Conservation (phyloP, 2,113 vertebrate genomes). For the Laticauda colubrina region DNA sequence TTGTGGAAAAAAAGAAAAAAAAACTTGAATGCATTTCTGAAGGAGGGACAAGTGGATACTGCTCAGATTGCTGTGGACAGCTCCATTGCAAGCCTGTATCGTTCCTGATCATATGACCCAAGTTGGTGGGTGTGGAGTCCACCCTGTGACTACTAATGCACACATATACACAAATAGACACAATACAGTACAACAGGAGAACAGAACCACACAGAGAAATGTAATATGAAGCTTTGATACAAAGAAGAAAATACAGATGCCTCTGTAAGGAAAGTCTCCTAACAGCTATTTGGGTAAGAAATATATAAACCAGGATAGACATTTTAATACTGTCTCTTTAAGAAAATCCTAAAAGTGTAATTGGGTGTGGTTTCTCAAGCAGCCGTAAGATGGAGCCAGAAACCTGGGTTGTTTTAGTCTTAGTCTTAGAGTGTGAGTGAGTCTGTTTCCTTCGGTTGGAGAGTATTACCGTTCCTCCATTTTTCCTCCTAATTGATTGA, state of each 20-base stretch:
- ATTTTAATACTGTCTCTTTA: too few species aligned
- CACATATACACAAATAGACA: not conserved
- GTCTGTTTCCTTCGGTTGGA: too few species aligned
- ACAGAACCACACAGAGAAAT: not conserved
- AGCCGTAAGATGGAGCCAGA: too few species aligned
- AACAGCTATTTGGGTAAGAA: too few species aligned
- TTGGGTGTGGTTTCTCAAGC: too few species aligned
- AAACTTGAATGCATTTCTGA: not conserved
- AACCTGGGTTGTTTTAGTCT: too few species aligned
- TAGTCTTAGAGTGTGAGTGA: too few species aligned
- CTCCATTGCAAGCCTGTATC: not conserved
- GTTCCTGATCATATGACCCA: not conserved
- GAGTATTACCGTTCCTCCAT: too few species aligned
- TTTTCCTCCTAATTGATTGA: too few species aligned
- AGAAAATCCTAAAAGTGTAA: too few species aligned
- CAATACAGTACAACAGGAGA: not conserved
- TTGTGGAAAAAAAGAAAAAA: not conserved
- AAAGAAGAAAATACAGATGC: not conserved
- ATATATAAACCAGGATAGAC: too few species aligned
- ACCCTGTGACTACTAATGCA: not conserved
- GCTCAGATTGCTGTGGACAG: not conserved
- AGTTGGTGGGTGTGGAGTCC: not conserved
- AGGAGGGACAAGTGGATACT: not conserved
- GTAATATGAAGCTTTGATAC: not conserved
- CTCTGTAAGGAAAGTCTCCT: too few species aligned